phyloP scores from a whole-genome alignment of 2,888 invertebrate genomes.

The Suillia variegata region DNA sequence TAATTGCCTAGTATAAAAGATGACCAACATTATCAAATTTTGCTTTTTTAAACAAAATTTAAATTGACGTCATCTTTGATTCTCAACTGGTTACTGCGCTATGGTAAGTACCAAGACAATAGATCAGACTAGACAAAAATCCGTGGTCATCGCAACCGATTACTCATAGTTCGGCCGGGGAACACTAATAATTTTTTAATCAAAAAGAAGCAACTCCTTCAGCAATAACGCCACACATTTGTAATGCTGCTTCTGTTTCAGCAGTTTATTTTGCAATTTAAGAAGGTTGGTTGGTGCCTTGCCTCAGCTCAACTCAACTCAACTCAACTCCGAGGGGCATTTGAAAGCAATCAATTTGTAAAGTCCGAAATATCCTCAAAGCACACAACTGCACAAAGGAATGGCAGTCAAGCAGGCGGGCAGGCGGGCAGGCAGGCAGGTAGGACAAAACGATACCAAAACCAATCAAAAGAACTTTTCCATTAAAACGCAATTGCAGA shows the following conservation, averaged over 20 bases:
- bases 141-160: constrained; percentile 7
- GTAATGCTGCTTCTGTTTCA: constrained; percentile 56
- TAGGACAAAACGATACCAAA: constrained; percentile 9
- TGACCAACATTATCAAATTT: too few relatives aligned
- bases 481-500: constrained; percentile 32
- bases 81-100: too few relatives aligned
- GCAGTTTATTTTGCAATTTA: constrained; percentile 35
- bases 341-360: constrained; percentile 54
- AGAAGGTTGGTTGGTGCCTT: too few relatives aligned
- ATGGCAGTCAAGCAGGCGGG: too few relatives aligned
- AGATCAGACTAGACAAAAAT: too few relatives aligned
- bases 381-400: constrained; percentile 16
- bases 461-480: constrained; percentile 24
- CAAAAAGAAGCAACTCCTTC: constrained; percentile 41
- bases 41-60: too few relatives aligned
- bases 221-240: constrained; percentile 58
- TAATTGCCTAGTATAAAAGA: too few relatives aligned
- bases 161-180: neutral
- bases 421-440: too few relatives aligned
- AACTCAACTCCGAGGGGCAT: too few relatives aligned
- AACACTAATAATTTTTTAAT: constrained; percentile 40
- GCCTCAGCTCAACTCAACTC: too few relatives aligned
- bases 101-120: too few relatives aligned
- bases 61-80: too few relatives aligned
- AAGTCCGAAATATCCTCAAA: constrained; percentile 24